Evolutionary conservation across 2,797 vertebrate species (phyloP).

Genomic region (Arrhamphus sclerolepis): DNA sequence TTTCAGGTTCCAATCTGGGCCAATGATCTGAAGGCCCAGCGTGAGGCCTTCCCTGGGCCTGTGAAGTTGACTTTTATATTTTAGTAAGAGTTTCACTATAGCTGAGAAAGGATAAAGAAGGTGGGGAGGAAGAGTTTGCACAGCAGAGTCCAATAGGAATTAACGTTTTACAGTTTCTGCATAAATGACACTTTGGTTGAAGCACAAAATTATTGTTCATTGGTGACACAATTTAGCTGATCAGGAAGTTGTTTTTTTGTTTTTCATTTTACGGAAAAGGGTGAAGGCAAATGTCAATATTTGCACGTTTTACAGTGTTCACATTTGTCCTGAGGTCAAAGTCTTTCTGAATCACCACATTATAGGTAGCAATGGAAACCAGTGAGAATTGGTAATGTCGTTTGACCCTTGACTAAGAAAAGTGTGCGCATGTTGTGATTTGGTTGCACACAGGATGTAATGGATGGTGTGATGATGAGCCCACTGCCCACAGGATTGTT

Average conservation of each 20-base stretch:
- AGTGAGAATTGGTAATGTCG: constrained; percentile 17
- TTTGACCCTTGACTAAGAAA: constrained; percentile 21
- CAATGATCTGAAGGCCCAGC: constrained; percentile 63
- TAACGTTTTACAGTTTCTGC: no score
- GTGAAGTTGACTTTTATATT: constrained; percentile 28
- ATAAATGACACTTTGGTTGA: no score
- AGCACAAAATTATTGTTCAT: not conserved
- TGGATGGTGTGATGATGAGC: constrained; percentile 17
- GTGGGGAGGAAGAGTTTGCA: not conserved
- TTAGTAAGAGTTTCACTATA: constrained; percentile 49
- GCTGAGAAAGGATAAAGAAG: constrained; percentile 3
- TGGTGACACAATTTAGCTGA: not conserved
- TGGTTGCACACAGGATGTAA: constrained; percentile 15
- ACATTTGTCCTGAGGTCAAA: constrained; percentile 45
- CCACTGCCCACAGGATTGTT: constrained; percentile 55
- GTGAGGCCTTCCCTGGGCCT: constrained; percentile 19
- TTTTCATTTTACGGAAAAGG: constrained; percentile 10
- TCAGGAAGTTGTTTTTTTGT: constrained; percentile 4
- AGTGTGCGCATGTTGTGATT: constrained; percentile 24
- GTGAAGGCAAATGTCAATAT: constrained; percentile 46
- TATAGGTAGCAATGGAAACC: constrained; percentile 5
- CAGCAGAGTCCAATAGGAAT: not conserved
- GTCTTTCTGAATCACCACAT: constrained; percentile 43
- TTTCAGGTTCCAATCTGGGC: constrained; percentile 59
- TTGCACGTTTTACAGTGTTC: constrained; percentile 38